A percentile compares a stretch with the other conserved stretches of the same genome.
phyloP scores from a whole-genome alignment of 2,797 vertebrate genomes.

The Premnoplex brunnescens region DNA sequence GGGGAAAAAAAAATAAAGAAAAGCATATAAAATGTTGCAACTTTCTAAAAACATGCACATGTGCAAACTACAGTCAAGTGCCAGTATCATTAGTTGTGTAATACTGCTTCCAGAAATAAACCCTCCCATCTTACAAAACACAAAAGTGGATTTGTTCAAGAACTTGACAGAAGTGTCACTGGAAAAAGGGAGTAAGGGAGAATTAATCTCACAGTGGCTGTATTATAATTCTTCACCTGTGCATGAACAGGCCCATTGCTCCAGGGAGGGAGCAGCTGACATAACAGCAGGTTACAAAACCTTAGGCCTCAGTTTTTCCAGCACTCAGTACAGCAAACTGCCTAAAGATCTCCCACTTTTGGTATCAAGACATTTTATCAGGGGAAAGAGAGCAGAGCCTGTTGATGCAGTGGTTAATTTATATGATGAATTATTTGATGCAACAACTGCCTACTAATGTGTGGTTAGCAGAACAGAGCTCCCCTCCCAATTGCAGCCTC shows the following conservation, averaged over 20 bases:
- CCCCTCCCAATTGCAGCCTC: background rate
- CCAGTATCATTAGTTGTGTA: background rate
- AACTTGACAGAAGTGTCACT: background rate
- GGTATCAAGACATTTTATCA: background rate
- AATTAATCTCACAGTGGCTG: background rate
- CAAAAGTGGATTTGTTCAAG: background rate
- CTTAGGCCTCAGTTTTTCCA: background rate
- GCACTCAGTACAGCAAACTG: background rate
- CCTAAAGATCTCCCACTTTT: background rate
- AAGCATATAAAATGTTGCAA: background rate
- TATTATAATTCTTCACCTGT: background rate
- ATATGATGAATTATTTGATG: background rate
- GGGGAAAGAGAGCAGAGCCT: background rate
- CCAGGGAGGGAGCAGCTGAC: background rate
- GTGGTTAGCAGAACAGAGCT: background rate
- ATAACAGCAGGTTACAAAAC: background rate
- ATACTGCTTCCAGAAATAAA: background rate
- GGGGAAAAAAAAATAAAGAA: background rate
- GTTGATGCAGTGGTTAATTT: background rate
- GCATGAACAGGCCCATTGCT: background rate
- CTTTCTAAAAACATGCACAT: background rate
- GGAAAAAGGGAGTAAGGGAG: background rate
- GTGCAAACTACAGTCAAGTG: background rate
- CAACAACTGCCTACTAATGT: background rate
- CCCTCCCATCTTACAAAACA: background rate